phyloP scores from a whole-genome alignment of 2,113 vertebrate genomes.

The Phasianus colchicus region DNA sequence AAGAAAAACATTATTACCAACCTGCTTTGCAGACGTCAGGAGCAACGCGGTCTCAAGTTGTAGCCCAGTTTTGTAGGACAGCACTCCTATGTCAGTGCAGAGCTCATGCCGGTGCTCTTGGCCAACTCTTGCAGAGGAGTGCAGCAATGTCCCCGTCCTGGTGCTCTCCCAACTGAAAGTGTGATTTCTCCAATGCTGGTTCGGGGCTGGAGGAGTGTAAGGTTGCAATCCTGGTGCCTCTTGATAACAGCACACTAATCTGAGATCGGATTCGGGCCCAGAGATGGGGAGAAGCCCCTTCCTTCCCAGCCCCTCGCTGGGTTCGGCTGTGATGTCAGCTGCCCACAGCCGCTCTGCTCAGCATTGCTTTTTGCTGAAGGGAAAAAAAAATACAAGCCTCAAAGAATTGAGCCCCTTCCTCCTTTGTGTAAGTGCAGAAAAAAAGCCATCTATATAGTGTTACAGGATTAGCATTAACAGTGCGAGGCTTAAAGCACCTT shows the following conservation, averaged over 20 bases:
- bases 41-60: constrained; percentile 57
- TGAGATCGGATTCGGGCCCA: constrained; percentile 79
- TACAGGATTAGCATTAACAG: constrained; percentile 92
- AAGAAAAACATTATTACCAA: constrained; percentile 63
- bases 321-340: constrained; percentile 86
- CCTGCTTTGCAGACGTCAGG: constrained; percentile 72
- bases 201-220: constrained; percentile 66
- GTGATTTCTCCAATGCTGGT: constrained; percentile 23
- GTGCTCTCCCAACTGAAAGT: constrained; percentile 65
- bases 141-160: constrained; percentile 66
- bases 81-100: constrained; percentile 69
- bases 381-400: constrained; percentile 63
- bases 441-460: constrained; percentile 79
- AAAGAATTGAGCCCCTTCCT: constrained; percentile 72
- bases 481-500: constrained; percentile 64
- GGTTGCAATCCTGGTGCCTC: constrained; percentile 74
- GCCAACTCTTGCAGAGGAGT: constrained; percentile 66
- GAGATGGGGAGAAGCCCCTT: constrained; percentile 75
- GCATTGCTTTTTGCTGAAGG: constrained; percentile 74
- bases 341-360: constrained; percentile 71
- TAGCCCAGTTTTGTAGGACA: constrained; percentile 49
- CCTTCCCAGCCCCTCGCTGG: constrained; percentile 79
- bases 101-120: constrained; percentile 66
- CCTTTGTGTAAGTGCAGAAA: constrained; percentile 65
- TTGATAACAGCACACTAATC: constrained; percentile 78